These are phyloP conservation scores for Eupithecia abbreviata DNA, from an alignment of 2,888 invertebrate genomes.

Conservation along the genomic window DNA sequence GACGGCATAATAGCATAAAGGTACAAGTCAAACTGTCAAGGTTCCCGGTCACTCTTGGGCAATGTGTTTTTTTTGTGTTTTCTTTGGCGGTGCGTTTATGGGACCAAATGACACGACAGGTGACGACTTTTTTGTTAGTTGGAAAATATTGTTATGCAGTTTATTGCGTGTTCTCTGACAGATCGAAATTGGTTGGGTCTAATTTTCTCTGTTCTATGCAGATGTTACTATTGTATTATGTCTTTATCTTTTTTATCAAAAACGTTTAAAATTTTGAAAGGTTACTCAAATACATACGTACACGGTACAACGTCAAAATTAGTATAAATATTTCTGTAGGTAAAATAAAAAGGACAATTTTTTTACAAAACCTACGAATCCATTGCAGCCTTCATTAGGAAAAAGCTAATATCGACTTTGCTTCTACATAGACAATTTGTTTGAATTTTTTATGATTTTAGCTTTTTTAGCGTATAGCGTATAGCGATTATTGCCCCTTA, in stretches of 20 bases:
- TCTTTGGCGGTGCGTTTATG: slow-evolving; percentile 81
- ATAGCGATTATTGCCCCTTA: too few species aligned
- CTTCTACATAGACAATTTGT: not conserved
- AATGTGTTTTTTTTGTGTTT: slow-evolving; percentile 70
- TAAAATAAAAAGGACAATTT: not conserved
- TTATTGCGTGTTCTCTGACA: slow-evolving; percentile 73
- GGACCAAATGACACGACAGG: slow-evolving; percentile 84
- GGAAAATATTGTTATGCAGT: slow-evolving; percentile 80
- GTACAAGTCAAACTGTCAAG: slow-evolving; percentile 64
- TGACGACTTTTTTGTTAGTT: slow-evolving; percentile 72
- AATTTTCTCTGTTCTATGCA: slow-evolving; percentile 73
- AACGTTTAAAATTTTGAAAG: not conserved
- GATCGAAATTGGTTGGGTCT: slow-evolving; percentile 61
- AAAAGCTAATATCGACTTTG: not conserved
- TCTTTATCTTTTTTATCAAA: slow-evolving; percentile 47
- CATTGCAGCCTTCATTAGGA: not conserved
- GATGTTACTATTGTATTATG: slow-evolving; percentile 69
- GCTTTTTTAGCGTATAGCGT: too few species aligned
- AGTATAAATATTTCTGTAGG: not conserved
- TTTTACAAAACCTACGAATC: not conserved
- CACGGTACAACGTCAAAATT: not conserved
- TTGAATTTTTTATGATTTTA: too few species aligned
- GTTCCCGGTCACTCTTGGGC: slow-evolving; percentile 74
- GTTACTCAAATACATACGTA: not conserved
- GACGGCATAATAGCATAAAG: slow-evolving; percentile 38